A percentile compares a stretch with the other conserved stretches of the same genome.
phyloP scores from a whole-genome alignment of 1,140 invertebrate genomes.

The Berghia stephanieae region DNA sequence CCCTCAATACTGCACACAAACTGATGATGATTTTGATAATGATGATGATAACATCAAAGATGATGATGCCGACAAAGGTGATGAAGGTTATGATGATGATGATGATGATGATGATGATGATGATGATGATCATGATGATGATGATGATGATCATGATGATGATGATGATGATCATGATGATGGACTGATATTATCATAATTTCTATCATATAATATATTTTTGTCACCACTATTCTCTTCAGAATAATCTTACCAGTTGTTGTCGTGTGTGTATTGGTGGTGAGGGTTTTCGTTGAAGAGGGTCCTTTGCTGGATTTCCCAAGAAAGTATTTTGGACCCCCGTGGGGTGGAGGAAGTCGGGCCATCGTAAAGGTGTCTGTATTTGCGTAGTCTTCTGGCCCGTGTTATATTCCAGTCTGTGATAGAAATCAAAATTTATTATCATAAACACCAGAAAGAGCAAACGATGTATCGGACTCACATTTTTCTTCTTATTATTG shows the following conservation, averaged over 20 bases:
- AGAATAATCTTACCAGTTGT: conserved; percentile 4
- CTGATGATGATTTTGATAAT: too few species aligned
- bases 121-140: neutral
- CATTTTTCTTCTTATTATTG: neutral
- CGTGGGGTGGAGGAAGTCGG: neutral
- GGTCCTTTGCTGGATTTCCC: neutral
- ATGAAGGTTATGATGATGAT: too few species aligned
- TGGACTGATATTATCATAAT: neutral
- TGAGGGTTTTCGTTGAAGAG: neutral
- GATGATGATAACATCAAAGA: neutral
- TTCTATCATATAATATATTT: neutral
- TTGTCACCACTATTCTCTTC: neutral
- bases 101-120: neutral
- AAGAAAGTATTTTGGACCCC: neutral
- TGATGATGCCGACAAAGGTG: conserved; percentile 15
- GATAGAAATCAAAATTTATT: neutral
- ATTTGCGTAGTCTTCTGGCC: neutral
- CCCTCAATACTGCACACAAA: too few species aligned
- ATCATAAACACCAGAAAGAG: neutral
- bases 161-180: neutral
- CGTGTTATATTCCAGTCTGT: neutral
- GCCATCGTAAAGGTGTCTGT: neutral
- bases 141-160: neutral
- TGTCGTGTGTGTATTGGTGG: conserved; percentile 16
- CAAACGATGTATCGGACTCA: neutral